Evolutionary conservation across 2,113 vertebrate species (phyloP), one percentile per base, ranked within the genome.

Genomic region (Charina bottae): DNA sequence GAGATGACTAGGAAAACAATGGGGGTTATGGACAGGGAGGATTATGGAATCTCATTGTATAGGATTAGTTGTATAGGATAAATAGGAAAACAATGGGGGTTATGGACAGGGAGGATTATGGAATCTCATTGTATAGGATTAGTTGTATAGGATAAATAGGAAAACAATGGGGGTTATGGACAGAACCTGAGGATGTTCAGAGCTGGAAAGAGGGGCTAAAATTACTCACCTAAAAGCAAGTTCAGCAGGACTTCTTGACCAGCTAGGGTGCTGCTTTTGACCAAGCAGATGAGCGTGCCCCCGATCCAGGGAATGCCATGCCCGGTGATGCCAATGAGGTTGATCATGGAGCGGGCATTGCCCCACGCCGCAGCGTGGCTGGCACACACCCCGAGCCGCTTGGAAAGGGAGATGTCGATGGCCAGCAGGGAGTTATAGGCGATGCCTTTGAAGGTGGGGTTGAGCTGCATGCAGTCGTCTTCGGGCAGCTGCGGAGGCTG

Each of bases 401-500:
- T 99, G 97, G 99, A 99, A 96, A 99, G 96, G 93, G 98, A 98
- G 97, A 99, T 99, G 91, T 99, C 99, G 10, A 99, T 99, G 97
- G 99, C 99, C 96, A 99, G 97, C 91, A 99, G 97, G 4, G 99
- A 98, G 97, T 97, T 99, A 94, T 98, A 98, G 68, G 99, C 99
- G 6, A 99, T 99, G 62, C 98, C 99, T 95, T 98, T 98, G 96
- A 99, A 99, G 24, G 99, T 99, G 9, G 99, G 99, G 97, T 99
- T 99, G 85, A 99, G 98, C 97, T 98, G 99, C 98, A 99, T 99
- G 95, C 99, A 99, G 97, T 99, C 99, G 92, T 99, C 99, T 90
- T 99, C 99, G 0, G 99, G 99, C 96, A 99, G 97, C 95, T 98
- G 98, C 94, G 96, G 95, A 4, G n/a, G n/a, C 0, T 98, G 97